Conservation (phyloP, 2,888 invertebrate genomes). For the Spilosoma lubricipeda region DNA sequence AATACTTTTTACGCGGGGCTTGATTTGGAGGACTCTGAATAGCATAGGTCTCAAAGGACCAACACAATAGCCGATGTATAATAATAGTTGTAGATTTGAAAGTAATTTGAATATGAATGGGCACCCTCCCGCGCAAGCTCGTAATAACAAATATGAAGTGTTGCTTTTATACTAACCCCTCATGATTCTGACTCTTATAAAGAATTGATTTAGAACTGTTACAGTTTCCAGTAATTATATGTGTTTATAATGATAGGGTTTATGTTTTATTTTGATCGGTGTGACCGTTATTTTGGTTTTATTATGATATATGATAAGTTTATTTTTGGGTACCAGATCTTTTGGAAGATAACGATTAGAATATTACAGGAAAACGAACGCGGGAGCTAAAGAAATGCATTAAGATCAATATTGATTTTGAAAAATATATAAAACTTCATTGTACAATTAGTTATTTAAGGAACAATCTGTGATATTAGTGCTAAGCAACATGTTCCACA, state of each 20-base stretch:
- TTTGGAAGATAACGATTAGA: background rate
- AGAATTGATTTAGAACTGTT: conserved; percentile 75
- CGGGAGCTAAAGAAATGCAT: background rate
- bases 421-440: background rate
- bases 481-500: no score
- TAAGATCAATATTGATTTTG: background rate
- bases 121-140: conserved; percentile 81
- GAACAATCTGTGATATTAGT: no score
- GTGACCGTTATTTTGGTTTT: conserved; percentile 48
- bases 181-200: conserved; percentile 81
- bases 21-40: conserved; percentile 81
- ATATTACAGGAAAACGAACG: background rate
- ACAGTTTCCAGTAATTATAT: conserved; percentile 77
- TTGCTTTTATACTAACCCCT: conserved; percentile 78
- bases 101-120: conserved; percentile 85
- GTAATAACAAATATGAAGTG: conserved; percentile 86
- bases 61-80: conserved; percentile 80
- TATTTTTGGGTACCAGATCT: conserved; percentile 4
- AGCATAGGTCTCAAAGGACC: conserved; percentile 83
- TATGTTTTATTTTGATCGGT: conserved; percentile 51
- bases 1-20: conserved; percentile 77
- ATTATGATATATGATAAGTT: conserved; percentile 21
- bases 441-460: no score
- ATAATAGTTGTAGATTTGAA: conserved; percentile 86
- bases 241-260: conserved; percentile 49